Evolutionary conservation across 2,113 vertebrate species (phyloP), one percentile per base, ranked within the genome.

Genomic region (Periophthalmodon schlosseri): DNA sequence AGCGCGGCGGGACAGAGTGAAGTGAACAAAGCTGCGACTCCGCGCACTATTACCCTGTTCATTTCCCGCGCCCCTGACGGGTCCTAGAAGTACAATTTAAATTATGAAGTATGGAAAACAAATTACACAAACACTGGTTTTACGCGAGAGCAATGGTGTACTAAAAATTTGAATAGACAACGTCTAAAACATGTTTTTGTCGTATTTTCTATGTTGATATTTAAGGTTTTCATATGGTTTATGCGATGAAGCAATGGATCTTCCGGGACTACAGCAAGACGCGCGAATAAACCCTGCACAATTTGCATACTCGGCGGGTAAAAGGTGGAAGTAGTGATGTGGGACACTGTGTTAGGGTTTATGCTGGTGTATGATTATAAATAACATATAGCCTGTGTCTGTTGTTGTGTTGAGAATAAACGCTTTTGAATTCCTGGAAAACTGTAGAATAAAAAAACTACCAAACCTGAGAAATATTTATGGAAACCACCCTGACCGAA

Each of bases 301-400:
- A 87, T 93, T 92, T 92, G 78, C 91, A 92, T 92, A 73, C 79
- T 84, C 80, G 76, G 91, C 90, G 91, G 76, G 90, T 86, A 89
- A 90, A 89, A 39, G 65, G 13, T 73, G 52, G 52, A 18, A 52
- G 50, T 52, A 18, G 50, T 44, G 39, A 44, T 44, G 39, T 44
- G 39, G 9, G 39, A 44, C 39, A 6, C 49, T 52, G 49, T 20
- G 1, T 16, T 52, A 5, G 16, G 49, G 16, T 52, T 52, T 52
- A 44, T 44, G 39, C 39, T 44, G 39, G 39, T 44, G 39, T 20
- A 20, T 18, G 49, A 52, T 52, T 16, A 50, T 0, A 50, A 50
- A 3, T 5, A 16, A 50, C 49, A 50, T 15, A 50, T 11, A 10
- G 15, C 49, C 49, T 16, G 15, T 50, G 49, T 18, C 15, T 18